Evolutionary conservation across 2,888 invertebrate species (phyloP).

Genomic region (Drosophila rubida): DNA sequence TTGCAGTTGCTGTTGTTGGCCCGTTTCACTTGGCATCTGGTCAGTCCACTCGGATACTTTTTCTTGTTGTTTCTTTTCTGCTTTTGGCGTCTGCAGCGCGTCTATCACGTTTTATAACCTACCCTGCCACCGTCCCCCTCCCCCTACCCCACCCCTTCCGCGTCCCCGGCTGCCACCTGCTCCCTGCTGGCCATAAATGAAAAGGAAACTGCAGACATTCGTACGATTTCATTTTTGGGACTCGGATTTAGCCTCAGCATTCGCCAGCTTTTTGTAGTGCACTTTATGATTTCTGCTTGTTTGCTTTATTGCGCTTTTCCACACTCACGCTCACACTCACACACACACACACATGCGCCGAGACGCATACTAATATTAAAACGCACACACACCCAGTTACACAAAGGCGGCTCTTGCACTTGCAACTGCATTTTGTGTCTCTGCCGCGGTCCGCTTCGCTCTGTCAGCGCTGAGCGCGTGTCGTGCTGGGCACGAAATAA

Average conservation of each 20-base stretch:
- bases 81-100: constrained; percentile 34
- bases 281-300: constrained; percentile 67
- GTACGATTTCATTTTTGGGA: constrained; percentile 47
- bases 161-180: background rate
- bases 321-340: constrained; percentile 10
- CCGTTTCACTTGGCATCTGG: constrained; percentile 37
- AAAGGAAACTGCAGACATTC: constrained; percentile 33
- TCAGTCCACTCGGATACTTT: constrained; percentile 35
- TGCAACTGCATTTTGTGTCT: constrained; percentile 45
- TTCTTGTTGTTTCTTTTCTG: background rate
- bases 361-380: no score
- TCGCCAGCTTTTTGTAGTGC: constrained; percentile 63
- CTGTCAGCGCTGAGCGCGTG: constrained; percentile 5
- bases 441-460: constrained; percentile 1
- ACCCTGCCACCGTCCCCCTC: background rate
- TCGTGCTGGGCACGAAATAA: background rate
- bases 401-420: constrained; percentile 45
- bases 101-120: constrained; percentile 40
- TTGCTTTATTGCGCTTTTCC: constrained; percentile 68
- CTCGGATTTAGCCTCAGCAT: constrained; percentile 40
- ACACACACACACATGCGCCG: background rate
- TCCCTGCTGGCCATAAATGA: background rate
- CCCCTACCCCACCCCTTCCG: background rate
- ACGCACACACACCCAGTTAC: constrained; percentile 18
- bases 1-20: constrained; percentile 24